Conservation (phyloP, 2,113 vertebrate genomes). For the Erinaceus europaeus region DNA sequence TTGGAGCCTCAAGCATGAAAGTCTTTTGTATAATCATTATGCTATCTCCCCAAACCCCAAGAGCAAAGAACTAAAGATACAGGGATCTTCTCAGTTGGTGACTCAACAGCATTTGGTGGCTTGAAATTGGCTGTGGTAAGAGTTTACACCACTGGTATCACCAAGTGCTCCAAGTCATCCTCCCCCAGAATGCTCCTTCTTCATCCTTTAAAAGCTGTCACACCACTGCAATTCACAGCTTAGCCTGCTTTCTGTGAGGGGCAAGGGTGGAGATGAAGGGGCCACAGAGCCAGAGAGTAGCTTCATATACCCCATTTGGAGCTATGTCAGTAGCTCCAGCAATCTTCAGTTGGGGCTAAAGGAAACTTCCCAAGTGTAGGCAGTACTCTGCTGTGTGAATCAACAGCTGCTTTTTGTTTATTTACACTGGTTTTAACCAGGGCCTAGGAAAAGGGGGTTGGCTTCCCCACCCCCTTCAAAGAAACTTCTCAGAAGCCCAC, state of each 20-base stretch:
- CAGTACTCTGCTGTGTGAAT: not conserved
- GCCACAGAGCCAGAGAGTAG: not conserved
- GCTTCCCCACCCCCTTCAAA: not conserved
- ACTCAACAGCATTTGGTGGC: not conserved
- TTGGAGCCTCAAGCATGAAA: too few relatives aligned
- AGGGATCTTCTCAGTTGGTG: not conserved
- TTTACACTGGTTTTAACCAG: constrained; percentile 38
- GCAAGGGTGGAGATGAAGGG: too few relatives aligned
- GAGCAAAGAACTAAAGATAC: not conserved
- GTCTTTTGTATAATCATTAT: too few relatives aligned
- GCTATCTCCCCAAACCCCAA: not conserved
- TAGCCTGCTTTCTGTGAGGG: not conserved
- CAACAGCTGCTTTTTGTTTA: constrained; percentile 41
- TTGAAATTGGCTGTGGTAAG: not conserved
- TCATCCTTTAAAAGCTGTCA: not conserved
- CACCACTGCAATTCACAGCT: not conserved
- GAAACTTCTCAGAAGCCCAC: constrained; percentile 22
- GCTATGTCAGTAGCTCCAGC: not conserved
- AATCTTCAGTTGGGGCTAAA: not conserved
- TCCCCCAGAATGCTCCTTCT: not conserved
- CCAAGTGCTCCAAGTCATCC: not conserved
- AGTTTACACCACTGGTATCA: not conserved
- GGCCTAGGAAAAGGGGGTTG: not conserved
- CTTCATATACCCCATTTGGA: not conserved
- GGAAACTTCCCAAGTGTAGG: not conserved